These are phyloP conservation scores for Desmophyllum pertusum DNA, from an alignment of 92 coral and sea anemone genomes.

Conservation along the genomic window DNA sequence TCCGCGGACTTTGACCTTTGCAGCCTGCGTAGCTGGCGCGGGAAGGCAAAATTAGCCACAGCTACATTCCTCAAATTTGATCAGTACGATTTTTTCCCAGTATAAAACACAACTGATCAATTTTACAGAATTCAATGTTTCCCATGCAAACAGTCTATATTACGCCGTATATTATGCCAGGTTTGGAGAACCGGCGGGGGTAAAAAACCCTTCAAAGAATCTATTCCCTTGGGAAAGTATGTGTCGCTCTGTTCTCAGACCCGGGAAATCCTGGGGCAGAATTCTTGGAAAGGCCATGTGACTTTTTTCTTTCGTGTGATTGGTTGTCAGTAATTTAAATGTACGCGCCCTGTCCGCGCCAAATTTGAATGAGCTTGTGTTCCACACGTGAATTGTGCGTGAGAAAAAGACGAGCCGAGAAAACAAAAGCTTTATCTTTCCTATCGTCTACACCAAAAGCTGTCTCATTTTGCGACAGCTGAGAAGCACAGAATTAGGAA, in stretches of 20 bases:
- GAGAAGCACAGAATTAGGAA: conserved; percentile 22
- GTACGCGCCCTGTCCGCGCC: conserved; percentile 60
- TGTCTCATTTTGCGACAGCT: conserved; percentile 38
- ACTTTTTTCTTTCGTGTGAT: conserved; percentile 19
- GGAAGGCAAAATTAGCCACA: too few species aligned
- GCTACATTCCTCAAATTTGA: too few species aligned
- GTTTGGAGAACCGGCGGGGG: too few species aligned
- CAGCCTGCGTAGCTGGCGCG: too few species aligned
- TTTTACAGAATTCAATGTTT: too few species aligned
- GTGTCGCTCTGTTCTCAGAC: background rate
- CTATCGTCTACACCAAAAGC: conserved; percentile 34
- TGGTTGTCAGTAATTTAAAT: conserved; percentile 42
- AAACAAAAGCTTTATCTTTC: conserved; percentile 40
- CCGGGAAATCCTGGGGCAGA: conserved; percentile 2
- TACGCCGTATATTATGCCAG: too few species aligned
- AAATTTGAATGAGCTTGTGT: conserved; percentile 55
- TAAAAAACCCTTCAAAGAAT: too few species aligned
- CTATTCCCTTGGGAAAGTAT: background rate
- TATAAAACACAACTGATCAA: too few species aligned
- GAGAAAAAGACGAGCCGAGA: conserved; percentile 38
- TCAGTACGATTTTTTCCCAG: too few species aligned
- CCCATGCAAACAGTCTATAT: too few species aligned
- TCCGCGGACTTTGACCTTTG: too few species aligned
- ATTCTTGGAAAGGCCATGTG: conserved; percentile 22
- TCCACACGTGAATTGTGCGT: conserved; percentile 59